These are phyloP conservation scores for Julus scandinavius DNA, from an alignment of 2,888 invertebrate species.

Conservation along the genomic window DNA sequence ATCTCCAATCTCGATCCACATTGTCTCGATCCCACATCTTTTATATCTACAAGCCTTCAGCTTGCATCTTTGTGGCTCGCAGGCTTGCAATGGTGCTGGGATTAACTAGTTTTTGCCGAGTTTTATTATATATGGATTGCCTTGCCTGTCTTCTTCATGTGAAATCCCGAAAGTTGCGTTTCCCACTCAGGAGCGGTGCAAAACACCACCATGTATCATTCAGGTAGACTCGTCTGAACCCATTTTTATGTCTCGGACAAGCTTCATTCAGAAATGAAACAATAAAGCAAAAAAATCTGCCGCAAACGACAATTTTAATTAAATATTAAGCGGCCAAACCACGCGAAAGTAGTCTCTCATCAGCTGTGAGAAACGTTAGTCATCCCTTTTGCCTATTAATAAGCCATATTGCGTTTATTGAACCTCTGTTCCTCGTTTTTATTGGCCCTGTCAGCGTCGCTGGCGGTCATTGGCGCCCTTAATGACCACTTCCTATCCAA, in stretches of 20 bases:
- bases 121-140: background rate
- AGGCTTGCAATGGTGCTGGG: background rate
- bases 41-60: background rate
- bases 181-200: background rate
- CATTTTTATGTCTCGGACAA: slow-evolving; percentile 43
- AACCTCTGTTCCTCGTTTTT: background rate
- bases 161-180: slow-evolving; percentile 39
- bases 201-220: slow-evolving; percentile 36
- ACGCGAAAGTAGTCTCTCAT: background rate
- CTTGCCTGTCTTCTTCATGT: slow-evolving; percentile 16
- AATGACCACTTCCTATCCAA: slow-evolving; percentile 25
- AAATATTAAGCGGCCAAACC: slow-evolving; percentile 31
- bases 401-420: slow-evolving; percentile 33
- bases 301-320: slow-evolving; percentile 39
- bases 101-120: background rate
- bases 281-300: slow-evolving; percentile 26
- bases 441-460: background rate
- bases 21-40: background rate
- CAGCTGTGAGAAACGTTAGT: slow-evolving; percentile 14
- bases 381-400: background rate
- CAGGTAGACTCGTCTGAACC: slow-evolving; percentile 19
- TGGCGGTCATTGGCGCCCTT: slow-evolving; percentile 4
- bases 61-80: too few species aligned
- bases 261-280: slow-evolving; percentile 42
- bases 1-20: background rate